Percentiles rank a stretch among this genome's conserved stretches.
Conservation (phyloP, 2,797 vertebrate species). For the Pangasius larnaudii region DNA sequence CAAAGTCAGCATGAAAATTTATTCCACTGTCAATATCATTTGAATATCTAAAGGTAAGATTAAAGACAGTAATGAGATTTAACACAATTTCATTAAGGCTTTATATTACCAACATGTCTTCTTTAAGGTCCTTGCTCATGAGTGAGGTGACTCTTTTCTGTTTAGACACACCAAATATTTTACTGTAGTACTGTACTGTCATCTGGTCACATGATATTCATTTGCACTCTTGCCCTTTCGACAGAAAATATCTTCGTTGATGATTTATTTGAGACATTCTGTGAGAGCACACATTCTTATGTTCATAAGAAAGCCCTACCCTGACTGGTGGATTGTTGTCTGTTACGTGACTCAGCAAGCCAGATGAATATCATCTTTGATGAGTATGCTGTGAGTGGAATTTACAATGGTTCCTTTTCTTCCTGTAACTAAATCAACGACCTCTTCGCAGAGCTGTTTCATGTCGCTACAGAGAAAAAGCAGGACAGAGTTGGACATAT, state of each 20-base stretch:
- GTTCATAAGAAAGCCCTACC: slow-evolving; percentile 9
- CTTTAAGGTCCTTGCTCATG: not conserved
- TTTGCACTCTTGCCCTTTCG: slow-evolving; percentile 62
- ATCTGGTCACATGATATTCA: slow-evolving; percentile 54
- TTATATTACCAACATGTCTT: not conserved
- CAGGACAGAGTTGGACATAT: not conserved
- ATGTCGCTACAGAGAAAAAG: not conserved
- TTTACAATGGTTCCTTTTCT: slow-evolving; percentile 13
- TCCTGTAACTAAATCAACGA: not conserved
- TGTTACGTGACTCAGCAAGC: slow-evolving; percentile 36
- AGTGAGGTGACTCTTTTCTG: not conserved
- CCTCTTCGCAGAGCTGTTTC: slow-evolving; percentile 20
- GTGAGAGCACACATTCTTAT: slow-evolving; percentile 22
- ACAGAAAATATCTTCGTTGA: slow-evolving; percentile 41
- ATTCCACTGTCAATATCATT: slow-evolving; percentile 78
- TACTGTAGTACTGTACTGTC: not conserved
- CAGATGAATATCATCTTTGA: slow-evolving; percentile 39
- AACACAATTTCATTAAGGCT: slow-evolving; percentile 18
- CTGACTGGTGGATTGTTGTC: slow-evolving; percentile 25
- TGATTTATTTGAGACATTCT: slow-evolving; percentile 33
- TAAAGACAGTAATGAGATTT: slow-evolving; percentile 31
- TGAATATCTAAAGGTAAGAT: slow-evolving; percentile 67
- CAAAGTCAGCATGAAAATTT: slow-evolving; percentile 74
- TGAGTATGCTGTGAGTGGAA: slow-evolving; percentile 16
- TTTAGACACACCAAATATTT: not conserved